These are phyloP conservation scores for Cepaea hortensis DNA, from an alignment of 2,888 invertebrate genomes.

Conservation along the genomic window DNA sequence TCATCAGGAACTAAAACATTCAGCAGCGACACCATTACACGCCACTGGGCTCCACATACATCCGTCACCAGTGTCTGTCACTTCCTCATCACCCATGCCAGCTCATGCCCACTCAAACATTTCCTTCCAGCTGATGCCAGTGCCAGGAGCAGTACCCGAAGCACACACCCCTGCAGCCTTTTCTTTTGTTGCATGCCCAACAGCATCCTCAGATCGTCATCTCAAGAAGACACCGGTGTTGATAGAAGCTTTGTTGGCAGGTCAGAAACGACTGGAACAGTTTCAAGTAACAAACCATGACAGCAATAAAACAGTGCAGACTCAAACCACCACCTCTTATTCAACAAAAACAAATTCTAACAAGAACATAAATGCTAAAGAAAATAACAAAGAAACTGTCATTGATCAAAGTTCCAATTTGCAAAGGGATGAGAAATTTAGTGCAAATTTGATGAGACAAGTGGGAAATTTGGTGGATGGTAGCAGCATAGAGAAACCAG, in stretches of 20 bases:
- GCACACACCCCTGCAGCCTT: slow-evolving; percentile 15
- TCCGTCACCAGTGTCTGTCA: slow-evolving; percentile 66
- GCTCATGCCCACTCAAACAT: slow-evolving; percentile 41
- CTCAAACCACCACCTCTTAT: neutral
- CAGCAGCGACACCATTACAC: slow-evolving; percentile 29
- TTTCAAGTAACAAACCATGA: neutral
- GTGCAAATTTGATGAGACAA: slow-evolving; percentile 23
- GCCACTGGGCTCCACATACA: slow-evolving; percentile 53
- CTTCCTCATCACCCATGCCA: slow-evolving; percentile 55
- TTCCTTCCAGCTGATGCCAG: slow-evolving; percentile 53
- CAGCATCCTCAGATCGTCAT: slow-evolving; percentile 4
- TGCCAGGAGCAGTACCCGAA: slow-evolving; percentile 44
- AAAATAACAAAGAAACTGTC: neutral
- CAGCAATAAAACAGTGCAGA: neutral
- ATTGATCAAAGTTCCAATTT: neutral
- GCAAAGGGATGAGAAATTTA: slow-evolving; percentile 23
- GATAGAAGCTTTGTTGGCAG: slow-evolving; percentile 27
- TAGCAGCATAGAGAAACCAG: neutral
- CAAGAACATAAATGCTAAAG: neutral
- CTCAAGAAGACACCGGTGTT: slow-evolving; percentile 36
- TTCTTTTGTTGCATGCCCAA: neutral
- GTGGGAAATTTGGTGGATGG: neutral
- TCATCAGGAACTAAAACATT: slow-evolving; percentile 19
- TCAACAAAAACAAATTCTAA: no score
- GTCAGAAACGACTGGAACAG: neutral